Conservation (phyloP, 2,888 invertebrate species). For the Zygaena filipendulae region DNA sequence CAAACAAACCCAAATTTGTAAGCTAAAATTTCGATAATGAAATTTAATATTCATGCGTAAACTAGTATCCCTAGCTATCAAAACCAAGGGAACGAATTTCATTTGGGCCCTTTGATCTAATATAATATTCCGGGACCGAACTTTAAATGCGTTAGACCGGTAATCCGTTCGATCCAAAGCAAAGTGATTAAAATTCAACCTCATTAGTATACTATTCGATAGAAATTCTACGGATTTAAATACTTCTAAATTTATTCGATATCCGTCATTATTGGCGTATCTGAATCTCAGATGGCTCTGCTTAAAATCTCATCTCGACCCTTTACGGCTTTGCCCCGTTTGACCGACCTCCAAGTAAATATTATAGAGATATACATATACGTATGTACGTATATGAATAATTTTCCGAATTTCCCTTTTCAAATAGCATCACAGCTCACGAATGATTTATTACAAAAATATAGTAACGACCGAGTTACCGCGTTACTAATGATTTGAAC, state of each 20-base stretch:
- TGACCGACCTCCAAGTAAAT: too few relatives aligned
- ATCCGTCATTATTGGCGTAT: too few relatives aligned
- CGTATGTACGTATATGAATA: constrained; percentile 10
- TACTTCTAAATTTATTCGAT: too few relatives aligned
- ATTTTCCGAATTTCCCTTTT: constrained; percentile 21
- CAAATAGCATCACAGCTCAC: constrained; percentile 31
- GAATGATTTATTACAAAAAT: constrained; percentile 37
- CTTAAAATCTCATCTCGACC: constrained; percentile 7
- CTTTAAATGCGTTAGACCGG: constrained; percentile 30
- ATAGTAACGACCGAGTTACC: too few relatives aligned
- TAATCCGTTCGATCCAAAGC: constrained; percentile 15
- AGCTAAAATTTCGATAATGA: too few relatives aligned
- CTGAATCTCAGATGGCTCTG: too few relatives aligned
- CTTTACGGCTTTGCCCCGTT: too few relatives aligned
- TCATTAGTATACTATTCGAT: constrained; percentile 25
- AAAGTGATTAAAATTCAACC: constrained; percentile 21
- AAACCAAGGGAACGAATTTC: constrained; percentile 30
- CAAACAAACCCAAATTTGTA: neutral
- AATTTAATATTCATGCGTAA: too few relatives aligned
- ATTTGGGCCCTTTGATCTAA: constrained; percentile 40
- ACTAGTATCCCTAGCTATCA: too few relatives aligned
- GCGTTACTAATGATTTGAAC: too few relatives aligned
- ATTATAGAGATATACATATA: constrained; percentile 7
- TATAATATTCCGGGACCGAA: constrained; percentile 35
- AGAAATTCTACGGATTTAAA: constrained; percentile 20